Evolutionary conservation across 2,888 invertebrate genomes (phyloP).

Genomic region (Masnerella sp.): DNA sequence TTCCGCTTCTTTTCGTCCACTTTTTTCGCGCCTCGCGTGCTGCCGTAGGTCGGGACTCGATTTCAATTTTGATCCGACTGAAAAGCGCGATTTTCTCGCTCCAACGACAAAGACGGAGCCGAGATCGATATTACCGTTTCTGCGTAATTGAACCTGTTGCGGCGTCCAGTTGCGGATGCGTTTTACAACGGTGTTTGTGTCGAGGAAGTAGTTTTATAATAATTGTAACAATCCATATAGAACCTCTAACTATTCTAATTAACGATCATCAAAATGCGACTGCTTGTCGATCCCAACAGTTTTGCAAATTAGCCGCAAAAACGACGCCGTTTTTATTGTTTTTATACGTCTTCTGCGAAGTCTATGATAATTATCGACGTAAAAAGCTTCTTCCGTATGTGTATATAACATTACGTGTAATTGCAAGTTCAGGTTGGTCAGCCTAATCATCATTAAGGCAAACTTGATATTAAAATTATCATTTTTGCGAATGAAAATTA

Average conservation of each 20-base stretch:
- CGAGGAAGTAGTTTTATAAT: conserved; percentile 29
- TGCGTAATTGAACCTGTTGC: conserved; percentile 47
- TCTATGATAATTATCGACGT: background rate
- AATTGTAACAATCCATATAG: conserved; percentile 20
- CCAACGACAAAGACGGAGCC: too few relatives aligned
- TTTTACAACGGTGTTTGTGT: conserved; percentile 17
- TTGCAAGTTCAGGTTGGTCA: too few relatives aligned
- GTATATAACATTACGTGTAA: too few relatives aligned
- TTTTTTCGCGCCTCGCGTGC: conserved; percentile 21
- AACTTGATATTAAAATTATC: too few relatives aligned
- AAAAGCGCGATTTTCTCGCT: conserved; percentile 13
- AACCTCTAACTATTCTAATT: conserved; percentile 15
- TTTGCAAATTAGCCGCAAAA: background rate
- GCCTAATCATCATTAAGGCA: too few relatives aligned
- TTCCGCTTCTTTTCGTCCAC: conserved; percentile 1
- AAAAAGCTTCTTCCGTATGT: too few relatives aligned
- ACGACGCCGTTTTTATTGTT: background rate
- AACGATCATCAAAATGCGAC: conserved; percentile 16
- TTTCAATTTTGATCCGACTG: conserved; percentile 2
- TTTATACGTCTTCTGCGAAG: background rate
- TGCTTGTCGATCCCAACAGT: conserved; percentile 11
- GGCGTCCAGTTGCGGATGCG: conserved; percentile 24
- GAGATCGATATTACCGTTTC: conserved; percentile 38
- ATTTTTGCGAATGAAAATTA: too few relatives aligned
- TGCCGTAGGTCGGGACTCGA: conserved; percentile 24